A percentile compares a stretch with the other conserved stretches of the same genome.
phyloP scores from a whole-genome alignment of 1,140 invertebrate species.

The Pygmarrhopalites habei region DNA sequence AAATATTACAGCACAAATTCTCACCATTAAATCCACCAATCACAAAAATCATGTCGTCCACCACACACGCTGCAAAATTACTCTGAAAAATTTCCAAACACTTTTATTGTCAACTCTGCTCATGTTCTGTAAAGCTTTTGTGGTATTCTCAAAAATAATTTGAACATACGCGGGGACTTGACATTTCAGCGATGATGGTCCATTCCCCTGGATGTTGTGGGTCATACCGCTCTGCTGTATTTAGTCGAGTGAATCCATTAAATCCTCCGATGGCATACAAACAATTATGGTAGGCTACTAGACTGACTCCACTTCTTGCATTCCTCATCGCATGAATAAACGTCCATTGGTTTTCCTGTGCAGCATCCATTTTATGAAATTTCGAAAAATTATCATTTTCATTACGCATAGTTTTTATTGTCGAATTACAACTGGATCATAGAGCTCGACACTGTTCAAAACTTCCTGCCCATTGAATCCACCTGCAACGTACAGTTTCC shows the following conservation, averaged over 20 bases:
- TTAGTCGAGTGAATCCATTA: conserved; percentile 60
- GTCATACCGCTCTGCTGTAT: conserved; percentile 62
- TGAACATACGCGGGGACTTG: too few species aligned
- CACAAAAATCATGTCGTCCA: conserved; percentile 71
- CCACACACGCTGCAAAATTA: conserved; percentile 72
- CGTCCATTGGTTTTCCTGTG: conserved; percentile 57
- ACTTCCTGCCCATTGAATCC: conserved; percentile 62
- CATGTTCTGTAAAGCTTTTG: too few species aligned
- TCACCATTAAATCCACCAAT: conserved; percentile 78
- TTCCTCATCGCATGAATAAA: conserved; percentile 67
- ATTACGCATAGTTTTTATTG: background rate
- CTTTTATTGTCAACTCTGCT: too few species aligned
- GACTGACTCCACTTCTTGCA: conserved; percentile 65
- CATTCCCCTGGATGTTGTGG: conserved; percentile 54
- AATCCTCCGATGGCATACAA: conserved; percentile 71
- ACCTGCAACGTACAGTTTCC: conserved; percentile 56
- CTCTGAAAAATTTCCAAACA: too few species aligned
- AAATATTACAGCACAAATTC: too few species aligned
- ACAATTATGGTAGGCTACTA: conserved; percentile 59
- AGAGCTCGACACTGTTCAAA: conserved; percentile 57
- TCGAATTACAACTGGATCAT: conserved; percentile 51
- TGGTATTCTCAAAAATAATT: too few species aligned
- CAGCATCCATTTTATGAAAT: conserved; percentile 3
- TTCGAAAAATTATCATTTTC: background rate
- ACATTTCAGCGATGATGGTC: conserved; percentile 68